phyloP scores from a whole-genome alignment of 2,797 vertebrate species.

The Halcyon badia region DNA sequence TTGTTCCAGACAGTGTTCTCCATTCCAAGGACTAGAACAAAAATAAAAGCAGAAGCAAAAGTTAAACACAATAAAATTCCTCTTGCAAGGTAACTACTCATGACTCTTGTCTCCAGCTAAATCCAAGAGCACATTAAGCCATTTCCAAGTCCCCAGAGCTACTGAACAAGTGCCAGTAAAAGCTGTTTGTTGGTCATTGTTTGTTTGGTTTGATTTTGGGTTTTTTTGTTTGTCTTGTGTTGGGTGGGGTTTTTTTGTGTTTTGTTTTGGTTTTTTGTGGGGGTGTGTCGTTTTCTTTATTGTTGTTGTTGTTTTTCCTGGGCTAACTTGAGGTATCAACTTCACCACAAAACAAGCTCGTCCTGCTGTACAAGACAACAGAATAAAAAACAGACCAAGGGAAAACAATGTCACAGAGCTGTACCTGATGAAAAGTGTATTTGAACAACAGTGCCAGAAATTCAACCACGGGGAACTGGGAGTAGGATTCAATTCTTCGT shows the following conservation, averaged over 20 bases:
- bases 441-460: constrained; percentile 96
- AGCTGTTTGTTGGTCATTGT: not conserved
- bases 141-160: not conserved
- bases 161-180: not conserved
- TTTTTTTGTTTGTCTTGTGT: too few species aligned
- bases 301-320: not conserved
- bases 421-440: constrained; percentile 99
- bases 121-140: not conserved
- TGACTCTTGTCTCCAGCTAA: not conserved
- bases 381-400: not conserved
- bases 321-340: not conserved
- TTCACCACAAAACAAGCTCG: not conserved
- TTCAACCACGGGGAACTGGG: constrained; percentile 96
- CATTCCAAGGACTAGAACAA: not conserved
- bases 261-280: too few species aligned
- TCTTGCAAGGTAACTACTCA: not conserved
- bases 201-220: not conserved
- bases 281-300: too few species aligned
- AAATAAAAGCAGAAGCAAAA: not conserved
- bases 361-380: not conserved
- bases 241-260: too few species aligned
- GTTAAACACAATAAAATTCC: not conserved
- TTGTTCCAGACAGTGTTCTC: not conserved
- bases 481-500: constrained; percentile 95
- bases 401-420: accelerated